phyloP scores from a whole-genome alignment of 2,797 vertebrate genomes.

The Cetoscarus ocellatus region DNA sequence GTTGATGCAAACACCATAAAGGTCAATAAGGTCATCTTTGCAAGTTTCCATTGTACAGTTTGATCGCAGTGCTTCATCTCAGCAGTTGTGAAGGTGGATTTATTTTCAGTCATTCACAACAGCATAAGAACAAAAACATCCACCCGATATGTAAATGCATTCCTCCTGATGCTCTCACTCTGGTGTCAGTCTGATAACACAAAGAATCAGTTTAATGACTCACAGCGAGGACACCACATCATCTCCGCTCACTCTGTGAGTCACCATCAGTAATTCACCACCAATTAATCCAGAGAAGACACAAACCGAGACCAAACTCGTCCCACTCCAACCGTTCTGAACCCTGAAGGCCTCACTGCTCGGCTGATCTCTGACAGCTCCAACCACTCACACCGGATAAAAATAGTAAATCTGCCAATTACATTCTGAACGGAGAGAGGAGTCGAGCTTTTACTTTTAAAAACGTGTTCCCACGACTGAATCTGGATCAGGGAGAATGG shows the following conservation, averaged over 20 bases:
- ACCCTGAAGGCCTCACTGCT: constrained; percentile 12
- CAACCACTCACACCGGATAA: constrained; percentile 10
- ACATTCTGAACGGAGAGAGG: constrained; percentile 9
- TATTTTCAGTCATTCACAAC: too few species aligned
- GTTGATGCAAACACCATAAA: too few species aligned
- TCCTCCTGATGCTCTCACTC: too few species aligned
- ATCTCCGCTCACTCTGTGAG: not conserved
- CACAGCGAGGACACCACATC: too few species aligned
- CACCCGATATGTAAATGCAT: too few species aligned
- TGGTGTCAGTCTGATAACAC: too few species aligned
- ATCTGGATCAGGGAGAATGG: constrained; percentile 2
- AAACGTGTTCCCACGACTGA: constrained; percentile 7
- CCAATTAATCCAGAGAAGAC: not conserved
- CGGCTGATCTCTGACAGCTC: constrained; percentile 22
- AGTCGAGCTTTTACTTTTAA: not conserved
- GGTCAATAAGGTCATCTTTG: too few species aligned
- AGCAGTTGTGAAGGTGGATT: too few species aligned
- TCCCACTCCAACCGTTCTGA: constrained; percentile 2
- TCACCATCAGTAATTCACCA: not conserved
- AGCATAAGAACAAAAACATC: too few species aligned
- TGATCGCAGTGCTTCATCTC: too few species aligned
- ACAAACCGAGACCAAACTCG: not conserved
- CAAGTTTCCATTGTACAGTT: too few species aligned
- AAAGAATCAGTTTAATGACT: too few species aligned
- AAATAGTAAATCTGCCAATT: constrained; percentile 52